Conservation (phyloP, 2,888 invertebrate species). For the Dugesia japonica region DNA sequence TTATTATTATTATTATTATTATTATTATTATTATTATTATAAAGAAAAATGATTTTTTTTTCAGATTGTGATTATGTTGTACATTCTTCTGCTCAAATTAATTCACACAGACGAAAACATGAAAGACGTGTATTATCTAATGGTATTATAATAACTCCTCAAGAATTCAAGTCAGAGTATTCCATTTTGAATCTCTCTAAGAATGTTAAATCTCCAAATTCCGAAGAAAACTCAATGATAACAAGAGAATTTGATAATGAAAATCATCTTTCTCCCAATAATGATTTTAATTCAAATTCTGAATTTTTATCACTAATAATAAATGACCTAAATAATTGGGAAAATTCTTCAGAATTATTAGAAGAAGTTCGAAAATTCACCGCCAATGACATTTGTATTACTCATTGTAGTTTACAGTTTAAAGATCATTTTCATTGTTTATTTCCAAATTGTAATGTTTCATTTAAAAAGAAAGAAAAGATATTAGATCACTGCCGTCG, state of each 20-base stretch:
- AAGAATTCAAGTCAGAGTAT: constrained; percentile 7
- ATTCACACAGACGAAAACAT: constrained; percentile 90
- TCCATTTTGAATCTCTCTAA: constrained; percentile 1
- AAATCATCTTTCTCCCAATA: not conserved
- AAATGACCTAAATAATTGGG: not conserved
- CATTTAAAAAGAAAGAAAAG: constrained; percentile 52
- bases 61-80: constrained; percentile 83
- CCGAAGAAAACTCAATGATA: not conserved
- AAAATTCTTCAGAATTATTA: constrained; percentile 1
- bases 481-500: constrained; percentile 67
- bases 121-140: constrained; percentile 57
- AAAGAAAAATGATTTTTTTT: too few relatives aligned
- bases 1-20: not conserved
- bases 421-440: constrained; percentile 75
- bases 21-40: not conserved
- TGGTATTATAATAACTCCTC: not conserved
- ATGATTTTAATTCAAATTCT: not conserved
- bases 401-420: constrained; percentile 55
- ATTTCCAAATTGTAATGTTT: constrained; percentile 51
- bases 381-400: constrained; percentile 49
- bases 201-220: constrained; percentile 14
- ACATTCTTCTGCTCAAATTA: constrained; percentile 84
- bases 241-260: not conserved
- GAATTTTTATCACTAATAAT: not conserved
- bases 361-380: constrained; percentile 41